A percentile compares a stretch with the other conserved stretches of the same genome.
Conservation (phyloP, 1,140 invertebrate species). For the Hycleus phaleratus region DNA sequence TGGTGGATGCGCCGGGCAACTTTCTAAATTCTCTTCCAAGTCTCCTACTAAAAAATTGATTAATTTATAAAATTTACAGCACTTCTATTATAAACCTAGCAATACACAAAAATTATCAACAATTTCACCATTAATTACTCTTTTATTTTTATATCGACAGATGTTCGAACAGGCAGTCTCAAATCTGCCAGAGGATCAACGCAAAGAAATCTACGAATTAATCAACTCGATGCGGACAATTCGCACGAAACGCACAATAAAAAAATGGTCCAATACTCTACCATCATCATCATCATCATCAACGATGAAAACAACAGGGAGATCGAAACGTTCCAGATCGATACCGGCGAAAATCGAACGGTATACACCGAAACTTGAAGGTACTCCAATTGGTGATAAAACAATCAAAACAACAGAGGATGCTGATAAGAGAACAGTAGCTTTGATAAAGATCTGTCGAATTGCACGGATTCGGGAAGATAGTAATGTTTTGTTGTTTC, state of each 20-base stretch:
- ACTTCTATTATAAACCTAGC: too few relatives aligned
- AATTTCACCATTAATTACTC: background rate
- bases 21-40: too few relatives aligned
- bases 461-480: conserved; percentile 33
- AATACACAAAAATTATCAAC: too few relatives aligned
- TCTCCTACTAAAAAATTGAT: too few relatives aligned
- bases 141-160: conserved; percentile 18
- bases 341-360: background rate
- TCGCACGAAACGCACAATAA: conserved; percentile 18
- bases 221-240: conserved; percentile 30
- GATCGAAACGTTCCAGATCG: background rate
- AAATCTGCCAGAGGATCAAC: conserved; percentile 31
- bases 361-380: background rate
- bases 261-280: conserved; percentile 31
- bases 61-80: too few relatives aligned
- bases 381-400: conserved; percentile 5
- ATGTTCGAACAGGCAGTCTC: conserved; percentile 33
- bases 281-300: background rate
- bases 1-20: background rate
- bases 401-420: conserved; percentile 7
- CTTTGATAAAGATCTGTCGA: conserved; percentile 31
- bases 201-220: conserved; percentile 29
- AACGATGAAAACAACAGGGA: background rate
- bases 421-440: conserved; percentile 1
- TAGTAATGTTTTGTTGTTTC: conserved; percentile 27